Evolutionary conservation across 2,113 vertebrate genomes (phyloP).

Genomic region (Dryoscopus gambensis): DNA sequence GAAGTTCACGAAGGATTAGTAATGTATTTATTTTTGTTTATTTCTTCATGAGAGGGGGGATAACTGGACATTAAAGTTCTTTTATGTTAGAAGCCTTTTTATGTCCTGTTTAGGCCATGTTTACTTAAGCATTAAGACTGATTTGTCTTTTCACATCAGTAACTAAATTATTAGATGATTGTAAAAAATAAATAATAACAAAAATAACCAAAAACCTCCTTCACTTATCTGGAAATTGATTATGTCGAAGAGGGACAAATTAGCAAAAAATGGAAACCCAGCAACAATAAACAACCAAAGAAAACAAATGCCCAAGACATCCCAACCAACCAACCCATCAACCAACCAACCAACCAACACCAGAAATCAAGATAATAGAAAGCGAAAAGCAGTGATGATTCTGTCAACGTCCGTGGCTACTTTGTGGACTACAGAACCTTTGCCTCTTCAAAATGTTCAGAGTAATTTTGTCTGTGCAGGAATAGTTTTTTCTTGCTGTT

Average conservation of each 20-base stretch:
- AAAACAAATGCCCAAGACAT: neutral
- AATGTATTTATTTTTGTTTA: neutral
- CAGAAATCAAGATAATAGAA: neutral
- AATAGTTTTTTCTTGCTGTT: neutral
- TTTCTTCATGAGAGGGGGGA: neutral
- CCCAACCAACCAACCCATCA: neutral
- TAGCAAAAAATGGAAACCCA: neutral
- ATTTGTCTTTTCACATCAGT: neutral
- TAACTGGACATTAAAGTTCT: neutral
- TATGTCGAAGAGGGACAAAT: neutral
- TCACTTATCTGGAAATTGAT: neutral
- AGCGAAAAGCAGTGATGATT: neutral
- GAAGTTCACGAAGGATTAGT: neutral
- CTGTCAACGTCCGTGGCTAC: neutral
- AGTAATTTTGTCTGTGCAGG: neutral
- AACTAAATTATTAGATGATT: neutral
- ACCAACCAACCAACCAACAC: neutral
- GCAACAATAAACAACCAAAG: neutral
- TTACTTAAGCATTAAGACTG: neutral
- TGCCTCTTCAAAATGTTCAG: neutral
- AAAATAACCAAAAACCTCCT: fast-evolving
- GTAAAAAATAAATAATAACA: neutral
- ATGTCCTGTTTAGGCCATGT: neutral
- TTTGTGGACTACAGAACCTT: neutral
- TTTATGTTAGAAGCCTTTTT: neutral